Evolutionary conservation across 1,140 invertebrate species (phyloP), one percentile per base, ranked within the genome.

Genomic region (Diploscapter pachys): DNA sequence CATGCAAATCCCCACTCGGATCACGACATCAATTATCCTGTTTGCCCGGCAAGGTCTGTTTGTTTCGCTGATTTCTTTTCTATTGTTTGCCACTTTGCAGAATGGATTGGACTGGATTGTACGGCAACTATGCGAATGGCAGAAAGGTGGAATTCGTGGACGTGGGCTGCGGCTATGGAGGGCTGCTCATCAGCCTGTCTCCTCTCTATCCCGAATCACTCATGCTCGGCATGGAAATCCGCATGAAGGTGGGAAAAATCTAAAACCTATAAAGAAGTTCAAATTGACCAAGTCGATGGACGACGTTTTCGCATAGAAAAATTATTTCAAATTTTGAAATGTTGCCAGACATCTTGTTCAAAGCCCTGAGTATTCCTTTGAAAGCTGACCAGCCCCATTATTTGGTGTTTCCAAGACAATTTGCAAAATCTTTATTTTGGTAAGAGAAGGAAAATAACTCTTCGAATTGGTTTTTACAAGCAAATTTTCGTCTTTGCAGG

Each of bases 1-100:
- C 96, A 99, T 89, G 94, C 94, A 3, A 99, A 99, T 89, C 96
- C 96, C 0, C 96, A 97, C 75, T 94, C 96, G 5, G 95, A 98
- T 89, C 96, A 99, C 87, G 93, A 91, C 87, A 92, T 99, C 85
- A 92, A 95, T 81, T 97, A 98, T 93, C 97, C 90, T 90, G 91
- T 63, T 4, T 76, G 71, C n/a, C 85, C 78, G 6, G 57, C 72
- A 62, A 66, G 78, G 82, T 84, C 62, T 64, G 68, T 62, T 71
- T 48, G 53, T 71, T 48, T 52, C 56, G 52, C 31, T 63, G 2
- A 57, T 62, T 77, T 9, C 49, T 50, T 48, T 71, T 59, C 62
- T 52, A 48, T 56, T 49, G 48, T 66, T 51, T 49, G 9, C 69
- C 54, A 62, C 5, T 76, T 91, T 89, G 85, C 88, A 91, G 92